Percentiles rank a stretch among this genome's conserved stretches.
phyloP scores from a whole-genome alignment of 2,797 vertebrate genomes.

The Euthynnus affinis region DNA sequence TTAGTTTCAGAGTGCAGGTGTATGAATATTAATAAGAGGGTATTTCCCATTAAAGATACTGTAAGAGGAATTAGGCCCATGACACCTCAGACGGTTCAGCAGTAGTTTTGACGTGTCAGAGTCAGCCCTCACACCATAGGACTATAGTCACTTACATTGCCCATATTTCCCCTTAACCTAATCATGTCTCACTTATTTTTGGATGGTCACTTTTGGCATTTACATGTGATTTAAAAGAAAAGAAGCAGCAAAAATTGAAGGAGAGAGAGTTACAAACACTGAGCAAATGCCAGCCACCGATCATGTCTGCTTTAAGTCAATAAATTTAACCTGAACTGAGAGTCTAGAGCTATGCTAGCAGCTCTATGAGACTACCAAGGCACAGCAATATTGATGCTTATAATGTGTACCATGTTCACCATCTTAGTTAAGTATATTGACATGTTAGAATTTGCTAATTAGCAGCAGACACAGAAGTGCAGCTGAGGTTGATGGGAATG shows the following conservation, averaged over 20 bases:
- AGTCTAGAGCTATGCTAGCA: too few species aligned
- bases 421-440: too few species aligned
- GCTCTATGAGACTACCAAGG: too few species aligned
- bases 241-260: background rate
- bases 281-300: too few species aligned
- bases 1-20: slow-evolving; percentile 42
- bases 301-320: too few species aligned
- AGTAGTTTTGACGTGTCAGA: slow-evolving; percentile 6
- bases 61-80: slow-evolving; percentile 32
- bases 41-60: slow-evolving; percentile 25
- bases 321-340: too few species aligned
- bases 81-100: slow-evolving; percentile 16
- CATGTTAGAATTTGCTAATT: too few species aligned
- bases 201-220: background rate
- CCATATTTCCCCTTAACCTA: background rate
- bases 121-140: background rate
- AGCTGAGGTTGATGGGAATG: too few species aligned
- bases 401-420: too few species aligned
- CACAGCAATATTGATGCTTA: too few species aligned
- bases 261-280: too few species aligned
- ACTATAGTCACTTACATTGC: background rate
- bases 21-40: slow-evolving; percentile 43
- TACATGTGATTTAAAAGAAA: background rate
- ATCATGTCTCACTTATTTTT: background rate
- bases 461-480: too few species aligned